Conservation (phyloP, 2,113 vertebrate species). For the Muscicapa adusta region DNA sequence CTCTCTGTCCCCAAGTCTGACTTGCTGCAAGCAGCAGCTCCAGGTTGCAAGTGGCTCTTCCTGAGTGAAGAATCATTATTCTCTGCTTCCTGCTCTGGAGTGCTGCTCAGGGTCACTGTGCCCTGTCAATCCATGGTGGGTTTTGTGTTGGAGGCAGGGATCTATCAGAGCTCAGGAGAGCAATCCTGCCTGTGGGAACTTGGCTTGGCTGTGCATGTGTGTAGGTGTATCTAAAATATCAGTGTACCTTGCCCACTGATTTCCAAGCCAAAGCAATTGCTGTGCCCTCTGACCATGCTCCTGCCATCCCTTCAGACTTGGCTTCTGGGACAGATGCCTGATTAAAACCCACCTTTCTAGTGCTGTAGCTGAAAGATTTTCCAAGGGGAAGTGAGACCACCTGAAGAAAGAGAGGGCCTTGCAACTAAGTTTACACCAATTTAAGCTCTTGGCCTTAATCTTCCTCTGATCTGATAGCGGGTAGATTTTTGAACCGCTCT, state of each 20-base stretch:
- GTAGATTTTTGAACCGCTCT: not conserved
- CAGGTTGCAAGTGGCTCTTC: not conserved
- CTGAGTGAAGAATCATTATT: not conserved
- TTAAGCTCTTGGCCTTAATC: not conserved
- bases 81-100: not conserved
- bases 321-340: not conserved
- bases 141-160: not conserved
- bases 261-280: not conserved
- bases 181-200: not conserved
- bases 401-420: not conserved
- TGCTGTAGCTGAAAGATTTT: not conserved
- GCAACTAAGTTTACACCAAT: not conserved
- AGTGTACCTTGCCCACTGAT: not conserved
- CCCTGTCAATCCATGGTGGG: not conserved
- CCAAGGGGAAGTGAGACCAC: not conserved
- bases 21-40: not conserved
- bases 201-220: not conserved
- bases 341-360: not conserved
- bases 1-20: not conserved
- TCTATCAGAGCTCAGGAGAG: not conserved
- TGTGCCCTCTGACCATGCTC: accelerated
- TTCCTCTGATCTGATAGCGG: not conserved
- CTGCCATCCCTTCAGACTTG: not conserved
- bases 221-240: not conserved
- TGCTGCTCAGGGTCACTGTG: not conserved